Base-by-base conservation (phyloP, 2,888 invertebrate species). In the Drosophila eohydei region DNA sequence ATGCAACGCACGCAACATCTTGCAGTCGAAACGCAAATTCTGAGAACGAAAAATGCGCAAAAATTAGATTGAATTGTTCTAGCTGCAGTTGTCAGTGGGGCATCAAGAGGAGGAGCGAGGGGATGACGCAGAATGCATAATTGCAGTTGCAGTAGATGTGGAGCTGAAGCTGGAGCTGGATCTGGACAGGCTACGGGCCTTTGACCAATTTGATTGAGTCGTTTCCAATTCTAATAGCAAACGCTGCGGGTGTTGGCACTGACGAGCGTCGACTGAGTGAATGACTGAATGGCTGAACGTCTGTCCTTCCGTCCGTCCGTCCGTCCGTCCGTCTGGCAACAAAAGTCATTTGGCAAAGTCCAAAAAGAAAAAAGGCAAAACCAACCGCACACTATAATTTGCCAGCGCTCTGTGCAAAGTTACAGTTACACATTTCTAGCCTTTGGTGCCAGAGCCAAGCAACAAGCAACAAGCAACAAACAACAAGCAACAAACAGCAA, bases 211-310 rank as follows among this genome's bases (percentile, higher is more conserved):
- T 87, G 87, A 87, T 87, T 89, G 87, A 87, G 89, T 87, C 76
- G 87, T 87, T 87, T 83, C 83, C 89, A 87, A 87, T 89, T 87
- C 87, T 70, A 83, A 87, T 87, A 71, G 74, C 75, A 80, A 88
- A 63, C 80, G 86, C 84, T 80, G 84, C 88, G 84, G 84, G 89
- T 73, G 89, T 89, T 88, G 88, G 83, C 78, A 87, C 82, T 87
- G 81, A 80, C 81, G 80, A 74, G 56, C 55, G 61, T 61, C 41
- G 69, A 68, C 56, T 43, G 60, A 26, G 51, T 54, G 62, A 60
- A 44, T 66, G 74, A 66, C 50, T 60, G 62, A 41, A 12, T 52
- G 60, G 16, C 28, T n/a, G 44, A 38, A 2, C 34, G 21, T 34
- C 51, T 28, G 34, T 38, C 55, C 28, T 51, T 46, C 41, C 46